Evolutionary conservation across 1,140 invertebrate genomes (phyloP), one percentile per base, ranked within the genome.

Genomic region (Drosophila sechellia): DNA sequence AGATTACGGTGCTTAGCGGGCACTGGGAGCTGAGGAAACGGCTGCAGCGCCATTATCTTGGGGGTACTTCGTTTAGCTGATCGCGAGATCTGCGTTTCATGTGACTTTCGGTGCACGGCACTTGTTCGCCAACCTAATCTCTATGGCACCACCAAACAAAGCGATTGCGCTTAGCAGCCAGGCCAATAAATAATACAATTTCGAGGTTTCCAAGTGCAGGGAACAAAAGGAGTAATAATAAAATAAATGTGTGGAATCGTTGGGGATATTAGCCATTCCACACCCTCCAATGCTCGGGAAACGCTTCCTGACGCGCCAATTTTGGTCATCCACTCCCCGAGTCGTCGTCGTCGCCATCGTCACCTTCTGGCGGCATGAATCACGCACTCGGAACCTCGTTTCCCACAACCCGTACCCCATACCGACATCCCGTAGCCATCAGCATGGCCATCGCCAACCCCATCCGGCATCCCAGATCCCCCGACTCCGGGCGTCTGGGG

Each of bases 261-360:
- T 8, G 27, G 27, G 31, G 8, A 3, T 31, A 31, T 10, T 10
- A 10, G 31, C 31, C 25, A 27, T 22, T 25, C 12, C 46, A 31
- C 46, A 48, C 22, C 45, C 22, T 15, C 5, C 3, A 48, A 46
- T n/a, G 22, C 8, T 6, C 45, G 22, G 25, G 5, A n/a, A 25
- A 12, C 45, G 46, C 60, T 84, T 79, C 76, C 77, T 79, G 71
- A 52, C 52, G 58, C 27, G 40, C 81, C 81, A 80, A 71, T 72
- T 84, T 77, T 84, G 80, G 71, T 48, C 45, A 61, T 63, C 55
- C 69, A 60, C 46, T 58, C 39, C 54, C 50, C n/a, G n/a, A 61
- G 17, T 53, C 60, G 17, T 27, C 60, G 1, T 43, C 53, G 54
- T 13, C 60, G 17, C 35, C 60, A 0, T 52, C 65, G 66, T 60